Evolutionary conservation across 2,888 invertebrate species (phyloP), one percentile per base, ranked within the genome.

Genomic region (Hypolimnas misippus): DNA sequence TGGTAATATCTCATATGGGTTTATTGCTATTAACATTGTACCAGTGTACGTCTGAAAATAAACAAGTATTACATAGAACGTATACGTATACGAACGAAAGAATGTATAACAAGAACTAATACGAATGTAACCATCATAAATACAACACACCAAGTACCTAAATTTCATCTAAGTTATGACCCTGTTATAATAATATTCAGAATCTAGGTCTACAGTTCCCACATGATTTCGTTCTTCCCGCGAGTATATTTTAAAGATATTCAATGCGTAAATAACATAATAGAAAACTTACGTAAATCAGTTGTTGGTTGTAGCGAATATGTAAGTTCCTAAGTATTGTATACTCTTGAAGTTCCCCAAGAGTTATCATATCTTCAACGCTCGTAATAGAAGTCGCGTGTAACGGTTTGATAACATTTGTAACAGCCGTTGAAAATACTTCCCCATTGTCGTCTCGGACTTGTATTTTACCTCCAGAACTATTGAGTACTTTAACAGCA

Each of bases 281-380:
- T 1, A 25, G 25, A 25, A 3, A 3, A 2, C 25, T 25, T 25
- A 98, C 98, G 90, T 99, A 99, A 78, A 99, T 98, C 51, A 96
- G 85, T 84, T 97, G 96, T 74, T 96, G 95, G 75, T 94, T 95
- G 86, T 98, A 99, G 73, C 99, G 94, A 75, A 97, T 95, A 76
- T 97, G 96, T 60, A 99, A 93, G 89, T 99, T 99, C 60, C 97
- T 93, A 40, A 99, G 92, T 68, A 99, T 98, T 2, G 98, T 97
- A 76, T 97, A 97, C 81, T 99, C 99, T 83, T 98, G 98, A 49
- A 99, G 93, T 84, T 99, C 99, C 1, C 98, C 98, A 40, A 99
- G 92, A 33, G 96, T 96, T 73, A 98, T 98, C 98, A 99, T 98
- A 82, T 99, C 98, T 79, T 98, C 98, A 12, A 98, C 97, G 29